Percentiles rank a stretch among this genome's conserved stretches.
phyloP scores from a whole-genome alignment of 2,113 vertebrate species.

The Solenodon paradoxus region DNA sequence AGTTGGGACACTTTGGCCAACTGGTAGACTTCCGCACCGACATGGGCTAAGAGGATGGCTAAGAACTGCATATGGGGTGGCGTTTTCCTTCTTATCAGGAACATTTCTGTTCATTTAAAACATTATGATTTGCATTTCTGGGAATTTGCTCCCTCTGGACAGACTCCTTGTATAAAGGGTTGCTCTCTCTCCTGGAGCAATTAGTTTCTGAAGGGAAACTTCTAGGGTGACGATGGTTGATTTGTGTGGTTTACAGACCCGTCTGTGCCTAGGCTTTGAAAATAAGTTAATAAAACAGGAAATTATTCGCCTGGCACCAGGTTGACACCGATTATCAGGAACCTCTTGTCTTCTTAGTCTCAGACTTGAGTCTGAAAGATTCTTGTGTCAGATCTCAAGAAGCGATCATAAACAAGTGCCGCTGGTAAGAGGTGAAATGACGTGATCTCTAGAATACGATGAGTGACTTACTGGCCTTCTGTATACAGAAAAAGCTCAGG shows the following conservation, averaged over 20 bases:
- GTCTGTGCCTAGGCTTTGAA: background rate
- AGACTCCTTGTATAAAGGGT: background rate
- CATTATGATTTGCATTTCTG: background rate
- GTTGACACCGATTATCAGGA: background rate
- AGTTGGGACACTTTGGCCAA: background rate
- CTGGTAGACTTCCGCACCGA: background rate
- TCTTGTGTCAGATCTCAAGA: background rate
- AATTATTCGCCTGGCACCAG: background rate
- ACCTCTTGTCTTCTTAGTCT: background rate
- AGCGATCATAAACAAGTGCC: background rate
- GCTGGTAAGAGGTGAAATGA: background rate
- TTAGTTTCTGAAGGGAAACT: constrained; percentile 14
- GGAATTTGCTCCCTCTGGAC: constrained; percentile 23
- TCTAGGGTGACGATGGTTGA: background rate
- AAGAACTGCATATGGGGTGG: background rate
- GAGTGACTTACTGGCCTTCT: background rate
- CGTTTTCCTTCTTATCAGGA: background rate
- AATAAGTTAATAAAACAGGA: background rate
- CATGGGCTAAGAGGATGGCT: background rate
- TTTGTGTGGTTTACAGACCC: background rate
- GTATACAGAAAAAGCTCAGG: background rate
- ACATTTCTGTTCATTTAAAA: constrained; percentile 14
- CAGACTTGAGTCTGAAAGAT: background rate
- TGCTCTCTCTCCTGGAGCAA: background rate
- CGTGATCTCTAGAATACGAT: background rate